Conservation (phyloP, 2,797 vertebrate species). For the Meda fulgida region DNA sequence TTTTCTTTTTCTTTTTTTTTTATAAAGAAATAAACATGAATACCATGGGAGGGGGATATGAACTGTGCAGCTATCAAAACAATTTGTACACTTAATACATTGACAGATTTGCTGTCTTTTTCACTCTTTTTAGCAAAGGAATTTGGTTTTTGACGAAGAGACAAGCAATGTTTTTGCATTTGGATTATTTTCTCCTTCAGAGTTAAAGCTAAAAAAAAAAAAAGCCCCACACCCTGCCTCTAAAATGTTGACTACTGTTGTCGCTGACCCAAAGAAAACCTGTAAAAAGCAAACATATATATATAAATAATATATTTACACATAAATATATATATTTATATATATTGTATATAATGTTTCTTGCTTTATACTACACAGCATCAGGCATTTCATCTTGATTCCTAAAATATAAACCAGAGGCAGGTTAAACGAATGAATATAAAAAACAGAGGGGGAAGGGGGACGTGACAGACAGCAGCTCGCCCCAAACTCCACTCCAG, state of each 20-base stretch:
- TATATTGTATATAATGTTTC: constrained; percentile 76
- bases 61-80: constrained; percentile 69
- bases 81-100: constrained; percentile 67
- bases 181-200: constrained; percentile 82
- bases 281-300: constrained; percentile 82
- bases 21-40: constrained; percentile 46
- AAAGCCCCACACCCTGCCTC: constrained; percentile 58
- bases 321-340: constrained; percentile 62
- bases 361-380: constrained; percentile 82
- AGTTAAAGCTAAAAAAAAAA: constrained; percentile 84
- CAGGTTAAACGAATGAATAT: constrained; percentile 68
- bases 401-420: constrained; percentile 79
- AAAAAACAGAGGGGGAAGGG: constrained; percentile 67
- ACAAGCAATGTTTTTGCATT: constrained; percentile 90
- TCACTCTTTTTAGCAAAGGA: constrained; percentile 83
- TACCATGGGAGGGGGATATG: constrained; percentile 35
- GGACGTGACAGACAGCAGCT: constrained; percentile 83
- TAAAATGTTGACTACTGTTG: constrained; percentile 74
- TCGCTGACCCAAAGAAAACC: constrained; percentile 63
- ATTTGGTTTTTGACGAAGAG: constrained; percentile 88
- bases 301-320: constrained; percentile 81
- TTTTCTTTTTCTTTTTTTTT: constrained; percentile 10
- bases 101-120: constrained; percentile 80
- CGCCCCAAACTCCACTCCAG: constrained; percentile 61
- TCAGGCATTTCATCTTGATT: constrained; percentile 76